phyloP scores from a whole-genome alignment of 2,797 vertebrate genomes.

The Chelmon rostratus region DNA sequence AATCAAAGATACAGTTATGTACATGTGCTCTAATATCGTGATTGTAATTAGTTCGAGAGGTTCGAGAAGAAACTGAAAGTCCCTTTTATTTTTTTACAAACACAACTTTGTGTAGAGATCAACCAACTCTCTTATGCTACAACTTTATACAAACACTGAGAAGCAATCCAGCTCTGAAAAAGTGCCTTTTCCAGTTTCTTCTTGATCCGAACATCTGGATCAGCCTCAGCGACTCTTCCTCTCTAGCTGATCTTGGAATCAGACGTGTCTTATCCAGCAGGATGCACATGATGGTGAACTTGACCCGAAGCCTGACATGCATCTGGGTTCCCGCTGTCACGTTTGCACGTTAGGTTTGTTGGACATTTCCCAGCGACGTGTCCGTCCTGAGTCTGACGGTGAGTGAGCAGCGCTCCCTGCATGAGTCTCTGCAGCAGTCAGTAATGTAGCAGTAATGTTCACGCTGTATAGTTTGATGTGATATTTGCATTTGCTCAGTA shows the following conservation, averaged over 20 bases:
- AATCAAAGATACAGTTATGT: neutral
- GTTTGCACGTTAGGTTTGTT: neutral
- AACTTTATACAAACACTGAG: no score
- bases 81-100: no score
- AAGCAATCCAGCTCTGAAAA: no score
- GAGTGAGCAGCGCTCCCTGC: neutral
- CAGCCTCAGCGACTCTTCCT: neutral
- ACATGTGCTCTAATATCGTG: neutral
- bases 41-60: neutral
- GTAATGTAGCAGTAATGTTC: conserved; percentile 14
- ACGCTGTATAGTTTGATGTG: conserved; percentile 45
- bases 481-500: conserved; percentile 63
- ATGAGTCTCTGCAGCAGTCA: conserved; percentile 9
- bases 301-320: neutral
- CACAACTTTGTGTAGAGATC: no score
- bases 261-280: neutral
- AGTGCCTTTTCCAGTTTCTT: no score
- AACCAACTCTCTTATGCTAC: no score
- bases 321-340: neutral
- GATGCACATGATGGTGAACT: neutral
- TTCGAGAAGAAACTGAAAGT: no score
- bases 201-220: neutral
- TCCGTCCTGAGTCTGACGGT: neutral
- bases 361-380: neutral
- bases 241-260: neutral